These are phyloP conservation scores for Nemotelus pantherinus DNA, from an alignment of 2,888 invertebrate species.

Conservation along the genomic window DNA sequence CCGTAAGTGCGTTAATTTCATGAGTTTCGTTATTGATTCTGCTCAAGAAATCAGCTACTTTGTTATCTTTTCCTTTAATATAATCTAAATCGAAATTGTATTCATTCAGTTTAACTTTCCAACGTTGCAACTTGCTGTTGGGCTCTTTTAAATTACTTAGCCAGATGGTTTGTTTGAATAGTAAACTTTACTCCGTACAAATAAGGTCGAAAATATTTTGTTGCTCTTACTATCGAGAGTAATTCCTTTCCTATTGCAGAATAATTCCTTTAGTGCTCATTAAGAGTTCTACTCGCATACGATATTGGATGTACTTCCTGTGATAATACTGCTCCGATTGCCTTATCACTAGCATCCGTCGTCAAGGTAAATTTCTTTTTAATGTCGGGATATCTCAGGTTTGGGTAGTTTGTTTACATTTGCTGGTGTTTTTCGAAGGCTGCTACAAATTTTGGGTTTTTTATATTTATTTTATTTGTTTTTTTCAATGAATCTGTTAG, in stretches of 20 bases:
- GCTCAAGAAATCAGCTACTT: constrained; percentile 37
- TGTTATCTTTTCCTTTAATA: constrained; percentile 46
- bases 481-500: constrained; percentile 52
- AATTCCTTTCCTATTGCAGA: constrained; percentile 58
- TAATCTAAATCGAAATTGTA: constrained; percentile 52
- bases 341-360: constrained; percentile 55
- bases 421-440: too few relatives aligned
- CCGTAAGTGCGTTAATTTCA: neutral
- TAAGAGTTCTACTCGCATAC: too few relatives aligned
- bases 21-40: constrained; percentile 8
- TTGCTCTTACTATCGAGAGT: constrained; percentile 55
- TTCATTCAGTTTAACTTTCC: constrained; percentile 56
- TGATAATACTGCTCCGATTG: constrained; percentile 54
- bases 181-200: too few relatives aligned
- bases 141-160: constrained; percentile 59
- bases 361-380: constrained; percentile 54
- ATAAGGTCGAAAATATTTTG: constrained; percentile 51
- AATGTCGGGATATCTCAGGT: constrained; percentile 56
- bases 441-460: constrained; percentile 9
- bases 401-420: neutral
- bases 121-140: constrained; percentile 56
- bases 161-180: constrained; percentile 59
- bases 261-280: constrained; percentile 52
- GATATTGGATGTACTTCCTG: constrained; percentile 51
- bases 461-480: constrained; percentile 14